These are phyloP conservation scores for Tringa solitaria DNA, from an alignment of 2,113 vertebrate genomes.

Conservation along the genomic window DNA sequence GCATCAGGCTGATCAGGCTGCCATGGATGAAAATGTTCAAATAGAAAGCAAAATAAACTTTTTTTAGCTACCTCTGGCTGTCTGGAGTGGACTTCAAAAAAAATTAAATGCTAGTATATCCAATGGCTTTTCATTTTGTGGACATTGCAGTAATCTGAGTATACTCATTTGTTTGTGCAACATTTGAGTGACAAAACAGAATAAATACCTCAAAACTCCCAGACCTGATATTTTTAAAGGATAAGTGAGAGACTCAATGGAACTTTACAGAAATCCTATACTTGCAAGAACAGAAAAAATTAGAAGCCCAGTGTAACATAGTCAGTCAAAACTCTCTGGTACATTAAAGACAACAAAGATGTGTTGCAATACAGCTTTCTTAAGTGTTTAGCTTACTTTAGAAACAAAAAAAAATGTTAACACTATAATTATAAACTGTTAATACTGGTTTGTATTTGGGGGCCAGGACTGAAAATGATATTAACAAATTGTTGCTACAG, in stretches of 20 bases:
- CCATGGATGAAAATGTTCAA: slow-evolving; percentile 43
- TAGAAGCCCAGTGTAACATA: background rate
- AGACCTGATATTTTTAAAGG: background rate
- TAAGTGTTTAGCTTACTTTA: slow-evolving; percentile 75
- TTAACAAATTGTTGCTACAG: slow-evolving; percentile 69
- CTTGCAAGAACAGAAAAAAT: slow-evolving; percentile 17
- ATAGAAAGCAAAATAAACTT: slow-evolving; percentile 48
- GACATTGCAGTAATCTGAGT: background rate
- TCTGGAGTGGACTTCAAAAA: background rate
- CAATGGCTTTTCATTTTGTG: background rate
- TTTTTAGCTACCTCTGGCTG: background rate
- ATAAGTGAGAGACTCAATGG: background rate
- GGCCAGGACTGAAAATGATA: slow-evolving; percentile 75
- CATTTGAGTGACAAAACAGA: background rate
- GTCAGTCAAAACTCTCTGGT: slow-evolving; percentile 28
- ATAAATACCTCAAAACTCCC: background rate
- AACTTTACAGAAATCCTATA: background rate
- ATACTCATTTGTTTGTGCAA: background rate
- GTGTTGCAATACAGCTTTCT: slow-evolving; percentile 69
- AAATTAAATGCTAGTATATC: background rate
- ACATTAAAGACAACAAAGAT: slow-evolving; percentile 57
- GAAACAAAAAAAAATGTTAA: slow-evolving; percentile 75
- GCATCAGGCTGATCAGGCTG: slow-evolving; percentile 25
- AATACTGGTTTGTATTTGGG: slow-evolving; percentile 67
- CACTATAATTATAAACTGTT: slow-evolving; percentile 75